Conservation (phyloP, 2,113 vertebrate species). For the Tiliqua scincoides region DNA sequence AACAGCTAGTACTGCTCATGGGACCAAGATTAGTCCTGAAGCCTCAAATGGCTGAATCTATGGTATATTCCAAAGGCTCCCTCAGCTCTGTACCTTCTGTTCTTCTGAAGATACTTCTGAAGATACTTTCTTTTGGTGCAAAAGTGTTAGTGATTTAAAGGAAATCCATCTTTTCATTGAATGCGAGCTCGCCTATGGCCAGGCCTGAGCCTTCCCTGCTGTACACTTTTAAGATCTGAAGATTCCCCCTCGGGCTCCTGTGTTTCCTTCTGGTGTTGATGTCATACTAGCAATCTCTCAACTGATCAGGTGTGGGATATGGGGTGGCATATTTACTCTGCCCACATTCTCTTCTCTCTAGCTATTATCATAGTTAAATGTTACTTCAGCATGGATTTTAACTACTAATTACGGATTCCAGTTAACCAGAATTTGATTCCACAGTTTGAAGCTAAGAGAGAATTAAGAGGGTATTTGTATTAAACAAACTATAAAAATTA, state of each 20-base stretch:
- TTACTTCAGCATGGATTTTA: neutral
- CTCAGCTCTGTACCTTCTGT: neutral
- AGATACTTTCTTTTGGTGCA: neutral
- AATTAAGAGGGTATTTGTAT: neutral
- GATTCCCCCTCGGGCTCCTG: neutral
- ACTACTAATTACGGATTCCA: neutral
- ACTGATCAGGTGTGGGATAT: neutral
- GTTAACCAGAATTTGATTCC: neutral
- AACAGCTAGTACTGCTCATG: neutral
- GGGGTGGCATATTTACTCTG: too few species aligned
- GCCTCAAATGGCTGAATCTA: neutral
- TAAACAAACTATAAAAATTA: neutral
- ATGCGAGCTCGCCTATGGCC: neutral
- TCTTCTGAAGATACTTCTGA: neutral
- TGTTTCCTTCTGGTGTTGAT: neutral
- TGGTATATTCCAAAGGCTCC: neutral
- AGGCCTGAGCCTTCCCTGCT: neutral
- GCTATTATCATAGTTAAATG: neutral
- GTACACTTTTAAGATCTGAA: neutral
- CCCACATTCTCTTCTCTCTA: too few species aligned
- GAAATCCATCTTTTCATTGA: neutral
- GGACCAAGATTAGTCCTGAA: neutral
- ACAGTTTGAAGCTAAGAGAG: neutral
- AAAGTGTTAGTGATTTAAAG: neutral
- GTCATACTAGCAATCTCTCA: neutral